Evolutionary conservation across 2,113 vertebrate genomes (phyloP).

Genomic region (Tichodroma muraria): DNA sequence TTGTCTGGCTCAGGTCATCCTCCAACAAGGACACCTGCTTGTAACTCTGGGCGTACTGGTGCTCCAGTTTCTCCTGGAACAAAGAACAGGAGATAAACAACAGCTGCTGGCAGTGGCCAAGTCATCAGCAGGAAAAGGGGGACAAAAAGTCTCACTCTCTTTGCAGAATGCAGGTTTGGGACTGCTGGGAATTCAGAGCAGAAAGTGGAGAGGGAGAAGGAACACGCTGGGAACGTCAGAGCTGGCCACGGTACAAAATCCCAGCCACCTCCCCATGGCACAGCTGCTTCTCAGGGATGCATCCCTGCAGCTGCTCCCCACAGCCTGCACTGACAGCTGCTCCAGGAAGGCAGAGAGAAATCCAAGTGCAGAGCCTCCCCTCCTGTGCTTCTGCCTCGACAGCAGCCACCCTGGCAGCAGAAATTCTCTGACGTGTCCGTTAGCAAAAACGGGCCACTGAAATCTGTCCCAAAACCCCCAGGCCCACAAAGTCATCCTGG

Average conservation of each 20-base stretch:
- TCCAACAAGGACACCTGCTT: slow-evolving; percentile 93
- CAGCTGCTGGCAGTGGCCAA: background rate
- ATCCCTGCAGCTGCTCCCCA: background rate
- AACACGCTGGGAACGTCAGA: background rate
- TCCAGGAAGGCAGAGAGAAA: background rate
- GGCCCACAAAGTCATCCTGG: background rate
- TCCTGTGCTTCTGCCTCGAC: background rate
- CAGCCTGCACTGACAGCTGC: too few species aligned
- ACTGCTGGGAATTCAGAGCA: background rate
- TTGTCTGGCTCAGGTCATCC: slow-evolving; percentile 92
- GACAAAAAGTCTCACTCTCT: background rate
- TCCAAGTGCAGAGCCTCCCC: background rate
- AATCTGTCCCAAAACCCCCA: background rate
- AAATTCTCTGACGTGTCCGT: background rate
- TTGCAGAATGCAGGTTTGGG: background rate
- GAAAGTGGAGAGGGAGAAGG: background rate
- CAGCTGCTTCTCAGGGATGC: background rate
- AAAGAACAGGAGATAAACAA: background rate
- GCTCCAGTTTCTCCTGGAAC: slow-evolving; percentile 92
- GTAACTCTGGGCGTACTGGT: slow-evolving; percentile 94
- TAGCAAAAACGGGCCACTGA: background rate
- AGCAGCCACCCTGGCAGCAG: background rate
- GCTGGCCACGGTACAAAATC: rapidly evolving
- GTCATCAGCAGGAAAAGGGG: background rate
- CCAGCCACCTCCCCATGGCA: rapidly evolving